Conservation (phyloP, 1,140 invertebrate genomes). For the Diorhabda elongata region DNA sequence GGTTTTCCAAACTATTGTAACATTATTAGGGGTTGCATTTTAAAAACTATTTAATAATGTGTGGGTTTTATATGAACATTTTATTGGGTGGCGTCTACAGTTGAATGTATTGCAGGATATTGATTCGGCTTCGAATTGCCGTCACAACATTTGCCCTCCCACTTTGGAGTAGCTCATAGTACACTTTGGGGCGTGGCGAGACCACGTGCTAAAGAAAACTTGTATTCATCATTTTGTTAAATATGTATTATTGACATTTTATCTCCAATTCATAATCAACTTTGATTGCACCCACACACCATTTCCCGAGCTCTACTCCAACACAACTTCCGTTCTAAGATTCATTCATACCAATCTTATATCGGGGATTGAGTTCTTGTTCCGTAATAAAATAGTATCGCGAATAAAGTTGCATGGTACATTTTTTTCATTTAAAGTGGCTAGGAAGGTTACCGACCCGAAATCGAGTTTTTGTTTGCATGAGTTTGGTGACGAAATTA, state of each 20-base stretch:
- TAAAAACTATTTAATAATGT: too few relatives aligned
- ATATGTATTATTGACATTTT: background rate
- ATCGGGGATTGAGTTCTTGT: too few relatives aligned
- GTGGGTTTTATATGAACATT: too few relatives aligned
- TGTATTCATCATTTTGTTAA: background rate
- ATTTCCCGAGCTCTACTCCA: too few relatives aligned
- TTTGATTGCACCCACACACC: background rate
- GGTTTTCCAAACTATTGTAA: too few relatives aligned
- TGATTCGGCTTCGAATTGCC: slow-evolving; percentile 30
- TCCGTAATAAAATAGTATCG: too few relatives aligned
- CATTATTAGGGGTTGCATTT: too few relatives aligned
- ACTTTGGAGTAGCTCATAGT: slow-evolving; percentile 24
- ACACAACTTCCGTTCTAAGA: too few relatives aligned
- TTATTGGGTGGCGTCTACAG: slow-evolving; percentile 28
- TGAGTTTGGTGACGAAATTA: background rate
- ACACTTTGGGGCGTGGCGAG: slow-evolving; percentile 20
- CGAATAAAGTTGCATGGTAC: too few relatives aligned
- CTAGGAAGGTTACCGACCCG: background rate
- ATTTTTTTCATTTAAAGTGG: background rate
- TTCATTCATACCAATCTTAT: too few relatives aligned
- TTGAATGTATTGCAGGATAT: slow-evolving; percentile 28
- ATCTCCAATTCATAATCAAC: background rate
- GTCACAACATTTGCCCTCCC: slow-evolving; percentile 32
- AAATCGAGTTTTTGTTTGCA: slow-evolving; percentile 3
- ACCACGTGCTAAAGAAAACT: slow-evolving; percentile 17